Conservation (phyloP, 2,113 vertebrate species). For the Struthio camelus region DNA sequence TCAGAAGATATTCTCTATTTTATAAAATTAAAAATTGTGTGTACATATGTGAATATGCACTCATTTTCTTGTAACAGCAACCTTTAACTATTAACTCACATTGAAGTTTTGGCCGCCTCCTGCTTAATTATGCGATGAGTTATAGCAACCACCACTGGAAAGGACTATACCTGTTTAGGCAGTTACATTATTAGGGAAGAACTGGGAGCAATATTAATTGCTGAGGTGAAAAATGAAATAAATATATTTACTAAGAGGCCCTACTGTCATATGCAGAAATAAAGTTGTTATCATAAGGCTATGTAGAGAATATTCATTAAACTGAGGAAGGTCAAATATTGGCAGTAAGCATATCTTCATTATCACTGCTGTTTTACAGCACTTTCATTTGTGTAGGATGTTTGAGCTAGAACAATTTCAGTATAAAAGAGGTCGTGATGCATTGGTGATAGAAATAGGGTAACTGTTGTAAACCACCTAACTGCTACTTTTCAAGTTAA, state of each 20-base stretch:
- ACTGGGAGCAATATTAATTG: slow-evolving; percentile 3
- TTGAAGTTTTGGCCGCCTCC: slow-evolving; percentile 18
- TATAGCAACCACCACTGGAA: not conserved
- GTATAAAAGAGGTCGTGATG: not conserved
- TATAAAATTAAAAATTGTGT: not conserved
- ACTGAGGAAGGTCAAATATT: not conserved
- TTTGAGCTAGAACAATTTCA: not conserved
- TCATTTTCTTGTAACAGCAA: not conserved
- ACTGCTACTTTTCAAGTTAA: slow-evolving; percentile 24
- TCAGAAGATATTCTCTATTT: not conserved
- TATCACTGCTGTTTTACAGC: not conserved
- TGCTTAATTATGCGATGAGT: slow-evolving; percentile 39
- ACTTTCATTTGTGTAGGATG: not conserved
- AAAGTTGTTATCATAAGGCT: not conserved
- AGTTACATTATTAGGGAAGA: not conserved
- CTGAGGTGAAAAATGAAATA: not conserved
- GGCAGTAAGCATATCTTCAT: not conserved
- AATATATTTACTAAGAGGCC: not conserved
- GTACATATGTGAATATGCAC: not conserved
- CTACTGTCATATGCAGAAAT: not conserved
- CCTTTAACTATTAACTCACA: slow-evolving; percentile 38
- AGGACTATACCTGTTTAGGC: not conserved
- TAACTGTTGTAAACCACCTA: not conserved
- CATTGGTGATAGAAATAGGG: not conserved
- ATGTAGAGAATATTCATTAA: not conserved